Conservation (phyloP, 2,888 invertebrate species). For the Sminthurinus aureus region DNA sequence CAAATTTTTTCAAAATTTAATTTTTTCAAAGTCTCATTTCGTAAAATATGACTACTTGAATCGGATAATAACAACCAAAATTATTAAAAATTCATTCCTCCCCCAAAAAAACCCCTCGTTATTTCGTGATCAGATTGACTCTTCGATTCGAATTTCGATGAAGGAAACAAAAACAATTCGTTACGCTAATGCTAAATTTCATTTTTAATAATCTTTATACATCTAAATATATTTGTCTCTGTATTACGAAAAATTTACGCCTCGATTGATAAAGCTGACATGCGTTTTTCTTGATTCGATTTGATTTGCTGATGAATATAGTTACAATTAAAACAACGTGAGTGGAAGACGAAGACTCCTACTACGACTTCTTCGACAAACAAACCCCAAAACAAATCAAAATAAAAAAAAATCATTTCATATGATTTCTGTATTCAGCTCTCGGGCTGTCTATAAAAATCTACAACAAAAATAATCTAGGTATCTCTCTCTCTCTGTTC, state of each 20-base stretch:
- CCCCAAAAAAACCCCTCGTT: background rate
- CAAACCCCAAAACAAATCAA: background rate
- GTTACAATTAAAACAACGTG: constrained; percentile 1
- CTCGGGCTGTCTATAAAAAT: background rate
- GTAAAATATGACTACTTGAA: background rate
- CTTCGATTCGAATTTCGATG: background rate
- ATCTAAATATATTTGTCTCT: background rate
- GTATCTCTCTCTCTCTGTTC: background rate
- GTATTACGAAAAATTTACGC: constrained; percentile 6
- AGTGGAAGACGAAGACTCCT: background rate
- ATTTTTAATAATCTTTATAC: background rate
- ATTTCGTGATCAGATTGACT: background rate
- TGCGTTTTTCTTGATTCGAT: constrained; percentile 9
- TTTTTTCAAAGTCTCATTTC: background rate
- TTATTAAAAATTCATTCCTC: background rate
- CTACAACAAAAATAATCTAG: constrained; percentile 2
- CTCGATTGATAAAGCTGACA: constrained; percentile 2
- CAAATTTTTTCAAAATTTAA: background rate
- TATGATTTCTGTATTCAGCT: background rate
- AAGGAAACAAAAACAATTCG: constrained; percentile 3
- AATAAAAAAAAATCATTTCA: background rate
- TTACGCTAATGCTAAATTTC: constrained; percentile 7
- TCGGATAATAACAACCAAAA: no score
- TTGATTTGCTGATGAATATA: constrained; percentile 15
- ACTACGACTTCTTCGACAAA: constrained; percentile 11